Percentiles rank a stretch among this genome's conserved stretches.
Evolutionary conservation across 2,888 invertebrate genomes (phyloP).

Genomic region (Machimus atricapillus): DNA sequence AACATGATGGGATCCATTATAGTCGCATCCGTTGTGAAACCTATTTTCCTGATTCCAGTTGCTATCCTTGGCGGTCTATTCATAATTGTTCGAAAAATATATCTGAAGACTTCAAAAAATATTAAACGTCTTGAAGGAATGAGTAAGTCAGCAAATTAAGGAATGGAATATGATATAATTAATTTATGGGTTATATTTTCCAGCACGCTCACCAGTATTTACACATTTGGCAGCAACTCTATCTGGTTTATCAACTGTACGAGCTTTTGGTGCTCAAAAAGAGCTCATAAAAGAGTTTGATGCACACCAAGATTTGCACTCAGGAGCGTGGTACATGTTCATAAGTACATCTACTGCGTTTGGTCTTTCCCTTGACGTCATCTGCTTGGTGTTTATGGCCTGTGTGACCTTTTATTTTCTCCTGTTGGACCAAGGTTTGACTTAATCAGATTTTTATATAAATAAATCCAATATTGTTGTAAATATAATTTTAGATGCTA

Average conservation of each 20-base stretch:
- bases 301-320: constrained; percentile 69
- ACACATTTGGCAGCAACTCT: constrained; percentile 78
- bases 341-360: constrained; percentile 70
- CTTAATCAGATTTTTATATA: neutral
- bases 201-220: constrained; percentile 82
- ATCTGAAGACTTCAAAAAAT: constrained; percentile 73
- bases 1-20: constrained; percentile 67
- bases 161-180: neutral
- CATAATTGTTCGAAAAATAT: constrained; percentile 68
- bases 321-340: constrained; percentile 72
- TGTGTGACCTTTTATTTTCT: constrained; percentile 72
- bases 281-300: constrained; percentile 71
- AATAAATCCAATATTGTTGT: neutral
- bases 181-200: constrained; percentile 26
- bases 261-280: constrained; percentile 72
- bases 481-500: constrained; percentile 16
- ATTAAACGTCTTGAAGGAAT: constrained; percentile 72
- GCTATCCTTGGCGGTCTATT: constrained; percentile 67
- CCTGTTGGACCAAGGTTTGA: constrained; percentile 48
- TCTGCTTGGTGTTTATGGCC: constrained; percentile 71
- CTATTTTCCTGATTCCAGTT: constrained; percentile 69
- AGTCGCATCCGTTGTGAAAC: constrained; percentile 70
- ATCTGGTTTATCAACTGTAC: constrained; percentile 76
- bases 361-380: constrained; percentile 71
- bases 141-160: constrained; percentile 61